Evolutionary conservation across 2,888 invertebrate genomes (phyloP), one percentile per base, ranked within the genome.

Genomic region (Drosophila borealis): DNA sequence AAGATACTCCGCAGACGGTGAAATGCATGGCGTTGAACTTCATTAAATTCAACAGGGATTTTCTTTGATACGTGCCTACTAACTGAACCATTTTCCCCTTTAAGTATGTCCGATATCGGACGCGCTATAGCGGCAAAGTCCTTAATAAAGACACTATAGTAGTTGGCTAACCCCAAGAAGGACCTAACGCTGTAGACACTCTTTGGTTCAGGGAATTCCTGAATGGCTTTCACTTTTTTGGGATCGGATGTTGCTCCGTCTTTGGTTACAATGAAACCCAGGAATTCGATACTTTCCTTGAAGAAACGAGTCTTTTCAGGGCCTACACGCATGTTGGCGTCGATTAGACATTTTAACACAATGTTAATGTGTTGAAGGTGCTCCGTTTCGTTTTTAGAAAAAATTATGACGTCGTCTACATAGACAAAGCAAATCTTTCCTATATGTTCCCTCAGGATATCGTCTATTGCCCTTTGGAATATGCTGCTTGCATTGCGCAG

Each of bases 401-500:
- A 44, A 21, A 44, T 19, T 44, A 44, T 44, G 44, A 44, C 44
- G 19, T 44, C 44, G 11, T 44, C 19, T 21, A 21, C 19, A 17
- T 41, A 42, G 19, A 25, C 25, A 5, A 25, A 25, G 25, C 25
- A 25, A 25, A 25, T 25, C 25, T 25, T 25, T 25, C 25, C 25
- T 25, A 25, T 25, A 25, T 25, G 25, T 25, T 25, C 25, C 25
- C 25, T 25, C 25, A 25, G 6, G 11, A 42, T 4, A 42, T 80
- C 77, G 49, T 80, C 75, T 13, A 72, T 60, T 10, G 63, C 54
- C 11, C 69, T 54, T 53, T 72, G 63, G 55, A 92, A 92, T 0
- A 91, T 91, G 1, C 89, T 88, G 0, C 92, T 92, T 1, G 92
- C 91, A 63, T 91, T 92, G 80, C 90, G 90, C 9, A 93, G 81